Evolutionary conservation across 1,140 invertebrate genomes (phyloP), one percentile per base, ranked within the genome.

Genomic region (Drosophila kepulauana): DNA sequence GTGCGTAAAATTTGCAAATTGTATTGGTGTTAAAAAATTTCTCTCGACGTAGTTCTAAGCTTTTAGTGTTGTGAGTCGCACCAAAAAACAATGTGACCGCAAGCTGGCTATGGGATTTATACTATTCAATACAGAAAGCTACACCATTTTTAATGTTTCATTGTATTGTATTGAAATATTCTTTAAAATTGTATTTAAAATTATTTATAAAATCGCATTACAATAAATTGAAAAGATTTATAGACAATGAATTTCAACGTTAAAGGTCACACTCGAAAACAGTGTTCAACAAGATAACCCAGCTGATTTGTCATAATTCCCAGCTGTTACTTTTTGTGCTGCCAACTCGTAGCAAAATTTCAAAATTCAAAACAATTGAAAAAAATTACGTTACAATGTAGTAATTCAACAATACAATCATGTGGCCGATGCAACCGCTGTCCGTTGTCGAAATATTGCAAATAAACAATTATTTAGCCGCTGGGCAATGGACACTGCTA

Each of bases 21-120:
- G 49, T 75, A 51, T 70, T 68, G 43, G 51, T 33, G 63, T 57
- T 33, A 73, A 75, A 75, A 82, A 75, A 82, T 81, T 81, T 81
- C 67, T 77, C 79, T 75, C 15, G 62, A 80, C 48, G 65, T 76
- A 63, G 76, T 80, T 80, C 78, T 81, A 38, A 13, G 58, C 15
- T 8, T 54, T 16, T 59, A 65, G 68, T 45, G 73, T 71, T 75
- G 73, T 13, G 5, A 15, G n/a, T n/a, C n/a, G n/a, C 4, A n/a
- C 41, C 3, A 13, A 43, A 5, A 25, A 13, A 13, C 11, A 13
- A n/a, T 13, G 41, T 43, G 41, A 13, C 41, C 41, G 7, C 11
- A 43, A 13, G 41, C 5, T 43, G 2, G 3, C 6, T 38, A 38
- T 43, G 3, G 41, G 5, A 43, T 13, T 7, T 43, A 13, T 13